Evolutionary conservation across 1,140 invertebrate species (phyloP), one percentile per base, ranked within the genome.

Genomic region (Artemia franciscana): DNA sequence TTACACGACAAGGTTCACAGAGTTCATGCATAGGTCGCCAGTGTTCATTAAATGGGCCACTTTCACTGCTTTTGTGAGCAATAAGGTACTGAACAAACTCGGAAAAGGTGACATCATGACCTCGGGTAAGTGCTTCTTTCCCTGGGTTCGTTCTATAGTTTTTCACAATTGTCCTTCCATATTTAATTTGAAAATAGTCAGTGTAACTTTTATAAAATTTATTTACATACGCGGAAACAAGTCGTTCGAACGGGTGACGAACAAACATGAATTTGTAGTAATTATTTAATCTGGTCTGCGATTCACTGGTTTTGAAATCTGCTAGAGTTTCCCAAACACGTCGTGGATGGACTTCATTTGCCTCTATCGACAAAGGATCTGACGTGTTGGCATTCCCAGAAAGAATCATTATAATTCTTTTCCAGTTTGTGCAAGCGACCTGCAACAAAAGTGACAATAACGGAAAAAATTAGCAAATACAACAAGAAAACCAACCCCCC

Each of bases 371-470:
- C 0, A 87, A 69, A 1, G 83, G 78, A 74, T 85, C 78, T 26
- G 79, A 79, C 5, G 79, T 77, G 58, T 76, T 75, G 74, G 81
- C 82, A 69, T 81, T 81, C 18, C 83, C 83, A 18, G 79, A 82
- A 58, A 91, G 74, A 65, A 91, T 80, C 82, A 94, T 85, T 39
- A 94, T 73, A 24, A 92, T 79, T 61, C 90, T 78, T 71, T 93
- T 92, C 87, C 89, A 92, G 73, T 94, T 94, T 15, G 90, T 94
- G 71, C 88, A 93, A n/a, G 90, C 91, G 26, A 93, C 88, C 86
- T 89, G 67, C 56, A 71, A 69, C n/a, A 63, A 66, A 63, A 26
- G n/a, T n/a, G n/a, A n/a, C n/a, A n/a, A n/a, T n/a, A n/a, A n/a
- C n/a, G n/a, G n/a, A n/a, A n/a, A n/a, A n/a, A n/a, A n/a, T n/a